phyloP scores from a whole-genome alignment of 2,113 vertebrate species.

The Limnothrissa miodon region DNA sequence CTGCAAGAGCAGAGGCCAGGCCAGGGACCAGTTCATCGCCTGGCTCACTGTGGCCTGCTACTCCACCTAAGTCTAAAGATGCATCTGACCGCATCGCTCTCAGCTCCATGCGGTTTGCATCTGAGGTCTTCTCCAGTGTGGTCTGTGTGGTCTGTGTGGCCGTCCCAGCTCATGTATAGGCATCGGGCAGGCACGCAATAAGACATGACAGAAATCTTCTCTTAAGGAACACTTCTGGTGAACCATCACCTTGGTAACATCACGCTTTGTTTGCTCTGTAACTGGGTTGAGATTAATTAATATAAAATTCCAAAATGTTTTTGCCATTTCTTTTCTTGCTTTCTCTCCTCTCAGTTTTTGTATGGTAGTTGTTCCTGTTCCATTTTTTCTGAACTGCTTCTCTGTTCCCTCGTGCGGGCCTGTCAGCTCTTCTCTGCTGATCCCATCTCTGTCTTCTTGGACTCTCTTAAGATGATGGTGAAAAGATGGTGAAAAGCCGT shows the following conservation, averaged over 20 bases:
- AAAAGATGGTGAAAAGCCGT: slow-evolving; percentile 1
- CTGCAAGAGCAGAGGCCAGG: slow-evolving; percentile 45
- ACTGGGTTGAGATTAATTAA: neutral
- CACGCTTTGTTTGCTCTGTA: neutral
- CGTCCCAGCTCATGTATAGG: too few species aligned
- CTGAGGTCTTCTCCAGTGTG: neutral
- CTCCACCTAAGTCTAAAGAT: neutral
- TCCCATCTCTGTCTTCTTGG: neutral
- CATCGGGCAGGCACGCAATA: neutral
- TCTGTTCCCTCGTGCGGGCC: neutral
- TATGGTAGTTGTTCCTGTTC: neutral
- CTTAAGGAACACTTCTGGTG: neutral
- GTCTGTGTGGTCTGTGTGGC: neutral
- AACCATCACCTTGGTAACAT: neutral
- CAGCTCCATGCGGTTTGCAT: neutral
- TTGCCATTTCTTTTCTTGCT: neutral
- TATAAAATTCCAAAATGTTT: neutral
- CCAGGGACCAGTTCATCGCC: slow-evolving; percentile 42
- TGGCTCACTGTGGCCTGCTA: neutral
- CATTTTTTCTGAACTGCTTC: neutral
- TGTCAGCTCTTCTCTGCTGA: neutral
- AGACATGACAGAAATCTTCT: neutral
- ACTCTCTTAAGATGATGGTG: neutral
- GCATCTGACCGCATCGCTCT: neutral
- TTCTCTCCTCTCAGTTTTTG: neutral